Conservation (phyloP, 2,888 invertebrate genomes). For the Polydesmus complanatus region DNA sequence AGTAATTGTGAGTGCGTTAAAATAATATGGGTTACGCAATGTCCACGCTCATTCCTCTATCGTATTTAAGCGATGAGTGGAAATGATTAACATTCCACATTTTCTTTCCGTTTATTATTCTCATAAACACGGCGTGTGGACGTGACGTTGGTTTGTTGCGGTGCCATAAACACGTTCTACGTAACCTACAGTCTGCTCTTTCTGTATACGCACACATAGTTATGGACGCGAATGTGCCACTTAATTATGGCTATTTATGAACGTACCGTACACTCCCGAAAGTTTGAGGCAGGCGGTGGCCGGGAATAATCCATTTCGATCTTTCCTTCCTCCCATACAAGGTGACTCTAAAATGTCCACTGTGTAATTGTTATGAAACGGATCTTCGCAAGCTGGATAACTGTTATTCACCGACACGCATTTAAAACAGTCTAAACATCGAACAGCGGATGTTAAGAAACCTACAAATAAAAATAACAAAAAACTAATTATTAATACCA, state of each 20-base stretch:
- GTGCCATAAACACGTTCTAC: no score
- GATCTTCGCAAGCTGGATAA: conserved; percentile 79
- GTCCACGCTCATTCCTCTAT: no score
- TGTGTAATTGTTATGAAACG: conserved; percentile 84
- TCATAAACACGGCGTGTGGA: background rate
- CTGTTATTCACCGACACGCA: conserved; percentile 82
- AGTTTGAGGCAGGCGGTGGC: conserved; percentile 96
- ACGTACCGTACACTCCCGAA: conserved; percentile 71
- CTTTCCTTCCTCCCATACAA: conserved; percentile 88
- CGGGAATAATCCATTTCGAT: conserved; percentile 82
- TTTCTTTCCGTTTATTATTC: background rate
- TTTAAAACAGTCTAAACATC: conserved; percentile 78
- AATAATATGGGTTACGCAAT: no score
- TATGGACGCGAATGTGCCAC: background rate
- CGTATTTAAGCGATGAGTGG: background rate
- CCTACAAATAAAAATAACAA: background rate
- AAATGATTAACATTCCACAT: background rate
- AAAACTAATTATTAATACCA: no score
- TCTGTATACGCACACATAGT: no score
- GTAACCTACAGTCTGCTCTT: background rate
- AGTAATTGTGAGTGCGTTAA: no score
- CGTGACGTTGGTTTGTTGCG: no score
- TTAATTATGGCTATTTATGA: background rate
- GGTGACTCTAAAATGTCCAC: conserved; percentile 70
- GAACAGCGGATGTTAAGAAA: background rate